Evolutionary conservation across 2,113 vertebrate genomes (phyloP).

Genomic region (Saguinus imperator): DNA sequence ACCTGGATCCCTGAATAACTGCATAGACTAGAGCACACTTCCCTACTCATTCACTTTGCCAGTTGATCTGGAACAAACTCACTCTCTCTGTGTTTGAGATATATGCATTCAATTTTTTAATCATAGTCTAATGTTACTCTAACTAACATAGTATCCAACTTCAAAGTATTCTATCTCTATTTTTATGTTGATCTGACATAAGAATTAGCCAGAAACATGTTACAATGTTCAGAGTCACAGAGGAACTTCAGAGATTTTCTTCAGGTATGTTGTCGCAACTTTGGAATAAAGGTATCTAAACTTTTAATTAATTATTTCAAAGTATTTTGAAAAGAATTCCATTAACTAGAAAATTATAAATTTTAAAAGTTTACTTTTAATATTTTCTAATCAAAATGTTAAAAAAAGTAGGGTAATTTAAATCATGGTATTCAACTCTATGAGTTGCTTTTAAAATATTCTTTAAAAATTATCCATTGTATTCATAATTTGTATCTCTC

Average conservation of each 20-base stretch:
- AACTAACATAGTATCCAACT: background rate
- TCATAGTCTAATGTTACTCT: background rate
- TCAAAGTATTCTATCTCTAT: background rate
- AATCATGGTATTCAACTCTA: background rate
- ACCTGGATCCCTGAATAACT: background rate
- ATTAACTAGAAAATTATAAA: background rate
- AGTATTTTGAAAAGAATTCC: background rate
- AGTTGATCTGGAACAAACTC: background rate
- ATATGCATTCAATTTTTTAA: background rate
- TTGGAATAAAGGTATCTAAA: background rate
- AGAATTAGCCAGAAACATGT: background rate
- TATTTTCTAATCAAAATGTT: background rate
- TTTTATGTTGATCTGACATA: background rate
- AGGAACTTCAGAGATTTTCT: background rate
- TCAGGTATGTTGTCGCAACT: background rate
- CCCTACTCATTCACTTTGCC: background rate
- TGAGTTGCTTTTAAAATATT: background rate
- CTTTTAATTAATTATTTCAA: conserved; percentile 23
- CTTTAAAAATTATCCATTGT: background rate
- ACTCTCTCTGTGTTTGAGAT: background rate
- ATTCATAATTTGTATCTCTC: background rate
- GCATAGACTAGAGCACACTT: background rate
- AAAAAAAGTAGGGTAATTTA: background rate
- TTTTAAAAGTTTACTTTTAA: conserved; percentile 2
- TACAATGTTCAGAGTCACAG: background rate